Evolutionary conservation across 2,113 vertebrate species (phyloP), one percentile per base, ranked within the genome.

Genomic region (Oreochromis niloticus): DNA sequence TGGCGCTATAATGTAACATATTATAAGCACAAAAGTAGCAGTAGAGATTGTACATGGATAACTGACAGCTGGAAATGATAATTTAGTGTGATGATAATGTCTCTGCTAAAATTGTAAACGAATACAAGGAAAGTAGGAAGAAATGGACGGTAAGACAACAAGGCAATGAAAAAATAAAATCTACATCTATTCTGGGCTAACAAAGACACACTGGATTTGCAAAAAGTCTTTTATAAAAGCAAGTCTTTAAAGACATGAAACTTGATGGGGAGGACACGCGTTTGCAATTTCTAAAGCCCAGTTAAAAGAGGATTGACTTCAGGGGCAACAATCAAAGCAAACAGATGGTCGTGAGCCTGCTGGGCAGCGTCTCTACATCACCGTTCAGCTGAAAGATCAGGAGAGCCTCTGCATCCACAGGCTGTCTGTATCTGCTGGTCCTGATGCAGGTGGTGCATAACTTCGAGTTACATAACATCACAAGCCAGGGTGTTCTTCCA

Each of bases 231-330:
- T 6, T 19, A 12, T 22, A 30, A 22, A 55, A 2, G 12, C 12
- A 16, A 17, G 16, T 41, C 41, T 24, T 34, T 17, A 24, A 63
- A 56, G 17, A 17, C 8, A 6, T 12, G 6, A 85, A 88, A 48
- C 22, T 4, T 12, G 6, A 48, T 52, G 63, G 16, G 4, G 68
- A 19, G 30, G 41, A 56, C 57, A 85, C 55, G 78, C 78, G 86
- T 80, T 55, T 43, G 48, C 11, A 12, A 34, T 43, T 84, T 57
- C 50, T 50, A 82, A 68, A 9, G 46, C 81, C 19, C 3, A 12
- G 43, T 12, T 66, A 22, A 87, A 89, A 92, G 92, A 85, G 88
- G 90, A 91, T 89, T 90, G 80, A 81, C 87, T 82, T 34, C 1
- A 54, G 17, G 19, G 71, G 57, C 71, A 68, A 24, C 22, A n/a